These are phyloP conservation scores for Thereva nobilitata DNA, from an alignment of 2,888 invertebrate genomes.

Conservation along the genomic window DNA sequence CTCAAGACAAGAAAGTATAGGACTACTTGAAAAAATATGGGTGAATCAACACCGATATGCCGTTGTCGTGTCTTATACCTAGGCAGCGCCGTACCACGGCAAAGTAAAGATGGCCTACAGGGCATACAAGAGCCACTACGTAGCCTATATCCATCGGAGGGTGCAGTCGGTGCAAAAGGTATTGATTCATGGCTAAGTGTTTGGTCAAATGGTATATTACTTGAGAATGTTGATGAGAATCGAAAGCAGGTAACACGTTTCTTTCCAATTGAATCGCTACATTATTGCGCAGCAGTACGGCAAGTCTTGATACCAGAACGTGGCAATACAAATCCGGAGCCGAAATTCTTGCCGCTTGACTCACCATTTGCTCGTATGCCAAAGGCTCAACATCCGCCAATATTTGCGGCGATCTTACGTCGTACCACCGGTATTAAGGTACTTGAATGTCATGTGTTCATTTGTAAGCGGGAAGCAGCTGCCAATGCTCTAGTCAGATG, in stretches of 20 bases:
- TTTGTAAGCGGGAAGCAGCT: conserved; percentile 94
- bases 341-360: conserved; percentile 91
- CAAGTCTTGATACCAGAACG: conserved; percentile 75
- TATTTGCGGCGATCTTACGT: conserved; percentile 94
- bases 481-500: conserved; percentile 96
- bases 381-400: conserved; percentile 90
- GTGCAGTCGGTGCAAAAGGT: conserved; percentile 83
- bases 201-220: conserved; percentile 91
- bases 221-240: conserved; percentile 96
- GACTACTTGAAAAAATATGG: conserved; percentile 54
- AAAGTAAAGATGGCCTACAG: conserved; percentile 96
- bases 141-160: conserved; percentile 94
- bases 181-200: conserved; percentile 97
- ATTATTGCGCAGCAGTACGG: conserved; percentile 94
- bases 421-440: conserved; percentile 97
- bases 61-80: conserved; percentile 95
- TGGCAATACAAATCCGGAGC: conserved; percentile 68
- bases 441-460: conserved; percentile 97
- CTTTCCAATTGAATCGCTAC: conserved; percentile 93
- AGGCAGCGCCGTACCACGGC: conserved; percentile 94
- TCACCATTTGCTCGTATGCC: conserved; percentile 94
- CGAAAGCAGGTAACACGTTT: conserved; percentile 92
- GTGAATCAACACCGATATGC: conserved; percentile 91
- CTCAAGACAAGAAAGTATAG: not conserved
- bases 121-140: conserved; percentile 96